These are phyloP conservation scores for Holothuria leucospilota DNA, from an alignment of 53 echinoderm and acorn worm genomes.

Conservation along the genomic window DNA sequence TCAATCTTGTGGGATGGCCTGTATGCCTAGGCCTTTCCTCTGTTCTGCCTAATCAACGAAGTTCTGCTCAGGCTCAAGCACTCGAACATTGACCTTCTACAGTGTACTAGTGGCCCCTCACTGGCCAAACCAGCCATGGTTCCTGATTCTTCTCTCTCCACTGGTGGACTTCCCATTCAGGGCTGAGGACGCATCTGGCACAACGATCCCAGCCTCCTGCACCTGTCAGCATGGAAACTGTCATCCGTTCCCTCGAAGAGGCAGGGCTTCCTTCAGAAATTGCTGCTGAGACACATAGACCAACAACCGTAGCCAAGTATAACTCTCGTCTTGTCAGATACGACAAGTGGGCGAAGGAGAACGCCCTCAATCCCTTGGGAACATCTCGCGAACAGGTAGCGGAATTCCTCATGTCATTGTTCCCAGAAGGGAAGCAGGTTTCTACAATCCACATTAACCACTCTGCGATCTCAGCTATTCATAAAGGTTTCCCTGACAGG, in stretches of 20 bases:
- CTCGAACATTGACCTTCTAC: slow-evolving; percentile 17
- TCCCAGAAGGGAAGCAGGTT: no score
- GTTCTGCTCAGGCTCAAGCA: slow-evolving; percentile 15
- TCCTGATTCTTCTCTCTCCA: slow-evolving; percentile 7
- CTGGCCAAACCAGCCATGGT: slow-evolving; percentile 60
- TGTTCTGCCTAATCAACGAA: slow-evolving; percentile 36
- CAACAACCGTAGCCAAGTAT: not conserved
- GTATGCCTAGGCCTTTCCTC: slow-evolving; percentile 59
- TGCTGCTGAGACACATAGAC: not conserved
- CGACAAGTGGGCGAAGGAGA: not conserved
- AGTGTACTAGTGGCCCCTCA: slow-evolving; percentile 61
- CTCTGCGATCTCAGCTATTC: no score
- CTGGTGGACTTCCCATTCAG: not conserved
- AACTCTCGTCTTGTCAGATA: not conserved
- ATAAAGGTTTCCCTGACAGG: no score
- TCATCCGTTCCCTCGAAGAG: not conserved
- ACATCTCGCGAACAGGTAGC: not conserved
- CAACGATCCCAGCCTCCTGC: not conserved
- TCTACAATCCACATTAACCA: no score
- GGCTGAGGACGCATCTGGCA: no score
- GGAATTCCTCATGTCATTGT: no score
- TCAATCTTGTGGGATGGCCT: no score
- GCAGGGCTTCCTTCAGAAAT: not conserved
- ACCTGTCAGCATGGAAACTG: no score
- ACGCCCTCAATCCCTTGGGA: not conserved